Evolutionary conservation across 2,888 invertebrate genomes (phyloP).

Genomic region (Venusia cambrica): DNA sequence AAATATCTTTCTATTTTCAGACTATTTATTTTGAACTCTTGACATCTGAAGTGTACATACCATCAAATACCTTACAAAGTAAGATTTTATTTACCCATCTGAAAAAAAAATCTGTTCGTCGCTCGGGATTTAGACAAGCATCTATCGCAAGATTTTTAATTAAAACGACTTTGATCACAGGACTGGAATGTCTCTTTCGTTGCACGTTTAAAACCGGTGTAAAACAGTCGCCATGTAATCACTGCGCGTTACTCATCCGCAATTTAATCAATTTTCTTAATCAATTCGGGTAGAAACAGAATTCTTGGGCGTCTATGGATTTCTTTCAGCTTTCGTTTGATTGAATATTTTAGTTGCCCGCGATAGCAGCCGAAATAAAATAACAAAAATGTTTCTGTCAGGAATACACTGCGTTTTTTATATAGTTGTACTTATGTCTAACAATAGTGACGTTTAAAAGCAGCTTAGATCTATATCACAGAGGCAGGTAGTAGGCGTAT

Average conservation of each 20-base stretch:
- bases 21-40: too few relatives aligned
- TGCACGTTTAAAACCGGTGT: constrained; percentile 67
- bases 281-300: constrained; percentile 18
- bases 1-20: too few relatives aligned
- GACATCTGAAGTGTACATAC: too few relatives aligned
- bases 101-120: constrained; percentile 53
- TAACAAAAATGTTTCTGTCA: too few relatives aligned
- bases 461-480: too few relatives aligned
- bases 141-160: constrained; percentile 74
- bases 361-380: too few relatives aligned
- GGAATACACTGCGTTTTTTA: too few relatives aligned
- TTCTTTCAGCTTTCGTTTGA: constrained; percentile 2
- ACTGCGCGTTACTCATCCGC: constrained; percentile 42
- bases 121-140: constrained; percentile 70
- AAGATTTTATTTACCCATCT: constrained; percentile 63
- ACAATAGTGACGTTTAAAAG: too few relatives aligned
- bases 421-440: too few relatives aligned
- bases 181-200: constrained; percentile 66
- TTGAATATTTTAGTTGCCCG: too few relatives aligned
- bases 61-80: constrained; percentile 45
- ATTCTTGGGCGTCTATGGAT: constrained; percentile 6
- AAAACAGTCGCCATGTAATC: constrained; percentile 55
- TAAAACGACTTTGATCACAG: constrained; percentile 74
- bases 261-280: constrained; percentile 35
- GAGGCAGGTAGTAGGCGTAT: too few relatives aligned